phyloP scores from a whole-genome alignment of 2,888 invertebrate species.

The Parasteatoda lunata region DNA sequence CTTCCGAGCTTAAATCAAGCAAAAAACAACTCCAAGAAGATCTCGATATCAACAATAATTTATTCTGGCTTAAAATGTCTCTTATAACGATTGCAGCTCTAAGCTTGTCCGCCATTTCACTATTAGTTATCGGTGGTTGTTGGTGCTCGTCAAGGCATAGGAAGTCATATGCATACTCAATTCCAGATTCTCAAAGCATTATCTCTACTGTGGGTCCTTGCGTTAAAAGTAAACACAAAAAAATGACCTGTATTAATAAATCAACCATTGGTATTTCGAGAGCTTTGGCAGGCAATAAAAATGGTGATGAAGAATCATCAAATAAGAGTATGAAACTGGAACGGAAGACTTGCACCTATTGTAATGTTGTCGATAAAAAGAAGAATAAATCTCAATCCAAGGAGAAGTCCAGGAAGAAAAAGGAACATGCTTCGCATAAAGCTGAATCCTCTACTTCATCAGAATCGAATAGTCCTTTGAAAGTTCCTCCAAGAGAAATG shows the following conservation, averaged over 20 bases:
- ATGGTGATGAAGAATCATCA: constrained; percentile 20
- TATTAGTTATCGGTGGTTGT: background rate
- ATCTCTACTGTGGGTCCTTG: too few relatives aligned
- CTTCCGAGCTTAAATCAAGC: background rate
- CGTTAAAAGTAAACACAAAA: too few relatives aligned
- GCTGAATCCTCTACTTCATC: background rate
- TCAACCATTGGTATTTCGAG: constrained; percentile 4
- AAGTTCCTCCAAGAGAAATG: background rate
- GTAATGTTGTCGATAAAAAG: background rate
- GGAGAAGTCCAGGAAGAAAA: background rate
- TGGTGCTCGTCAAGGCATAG: background rate
- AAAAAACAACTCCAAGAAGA: background rate
- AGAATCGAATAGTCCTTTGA: background rate
- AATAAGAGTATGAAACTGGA: constrained; percentile 50
- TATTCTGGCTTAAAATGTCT: constrained; percentile 14
- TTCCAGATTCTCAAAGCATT: too few relatives aligned
- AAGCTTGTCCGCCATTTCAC: constrained; percentile 1
- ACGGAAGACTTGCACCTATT: constrained; percentile 37
- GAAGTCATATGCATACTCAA: too few relatives aligned
- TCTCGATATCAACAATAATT: background rate
- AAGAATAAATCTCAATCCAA: background rate
- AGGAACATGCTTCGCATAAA: background rate
- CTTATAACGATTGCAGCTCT: constrained; percentile 36
- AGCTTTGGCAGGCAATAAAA: constrained; percentile 11
- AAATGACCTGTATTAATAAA: background rate